These are phyloP conservation scores for Craterocephalus amniculus DNA, from an alignment of 2,797 vertebrate genomes.

Conservation along the genomic window DNA sequence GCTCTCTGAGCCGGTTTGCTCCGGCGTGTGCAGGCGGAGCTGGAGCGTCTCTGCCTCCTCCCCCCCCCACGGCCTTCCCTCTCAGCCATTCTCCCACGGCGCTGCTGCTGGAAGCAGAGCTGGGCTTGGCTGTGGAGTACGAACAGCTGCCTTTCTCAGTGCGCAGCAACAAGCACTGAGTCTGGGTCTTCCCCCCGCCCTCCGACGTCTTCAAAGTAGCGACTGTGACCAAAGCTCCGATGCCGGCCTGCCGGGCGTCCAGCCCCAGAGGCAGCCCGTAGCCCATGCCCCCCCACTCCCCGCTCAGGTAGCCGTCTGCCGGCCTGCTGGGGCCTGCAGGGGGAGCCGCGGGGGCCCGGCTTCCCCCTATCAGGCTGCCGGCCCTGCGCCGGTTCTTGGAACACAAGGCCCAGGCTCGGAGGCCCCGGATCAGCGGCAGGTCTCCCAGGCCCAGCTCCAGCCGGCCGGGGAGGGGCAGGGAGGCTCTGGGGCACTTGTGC, in stretches of 20 bases:
- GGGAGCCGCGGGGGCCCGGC: constrained; percentile 50
- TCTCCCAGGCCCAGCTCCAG: constrained; percentile 79
- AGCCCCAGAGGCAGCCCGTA: constrained; percentile 70
- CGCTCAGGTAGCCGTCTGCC: constrained; percentile 67
- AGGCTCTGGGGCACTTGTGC: constrained; percentile 71
- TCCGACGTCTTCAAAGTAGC: constrained; percentile 83
- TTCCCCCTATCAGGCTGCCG: constrained; percentile 43
- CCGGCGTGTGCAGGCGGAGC: constrained; percentile 40
- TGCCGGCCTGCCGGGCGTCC: constrained; percentile 71
- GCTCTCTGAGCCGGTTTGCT: constrained; percentile 68
- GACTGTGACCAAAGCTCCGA: constrained; percentile 82
- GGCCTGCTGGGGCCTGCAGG: constrained; percentile 54
- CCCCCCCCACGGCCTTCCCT: constrained; percentile 63
- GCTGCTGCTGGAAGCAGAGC: too few relatives aligned
- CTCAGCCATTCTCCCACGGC: constrained; percentile 73
- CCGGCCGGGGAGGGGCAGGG: constrained; percentile 75
- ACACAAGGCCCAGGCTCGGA: constrained; percentile 83
- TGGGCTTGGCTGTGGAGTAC: constrained; percentile 73
- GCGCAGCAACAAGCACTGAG: constrained; percentile 81
- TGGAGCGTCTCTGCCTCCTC: constrained; percentile 46
- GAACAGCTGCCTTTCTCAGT: constrained; percentile 80
- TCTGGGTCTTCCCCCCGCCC: constrained; percentile 82
- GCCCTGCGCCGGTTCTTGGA: constrained; percentile 76
- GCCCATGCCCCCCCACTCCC: constrained; percentile 65
- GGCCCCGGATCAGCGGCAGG: constrained; percentile 79